Conservation (phyloP, 1,140 invertebrate genomes). For the Marisa cornuarietis region DNA sequence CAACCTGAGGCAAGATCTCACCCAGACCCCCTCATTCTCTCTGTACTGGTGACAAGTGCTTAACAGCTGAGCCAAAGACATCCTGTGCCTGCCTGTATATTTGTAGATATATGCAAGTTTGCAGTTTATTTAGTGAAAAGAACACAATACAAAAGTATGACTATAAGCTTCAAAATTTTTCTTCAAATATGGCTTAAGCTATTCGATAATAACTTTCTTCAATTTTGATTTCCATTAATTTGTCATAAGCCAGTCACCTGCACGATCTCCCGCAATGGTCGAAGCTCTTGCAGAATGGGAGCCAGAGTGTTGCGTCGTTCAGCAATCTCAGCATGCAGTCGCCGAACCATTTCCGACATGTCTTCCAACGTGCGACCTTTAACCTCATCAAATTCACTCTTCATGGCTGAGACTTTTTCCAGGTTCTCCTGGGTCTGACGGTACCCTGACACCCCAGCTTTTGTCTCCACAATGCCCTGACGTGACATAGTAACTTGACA, state of each 20-base stretch:
- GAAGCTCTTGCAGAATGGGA: slow-evolving; percentile 75
- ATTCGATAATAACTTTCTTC: neutral
- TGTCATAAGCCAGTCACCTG: slow-evolving; percentile 54
- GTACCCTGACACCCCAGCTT: slow-evolving; percentile 70
- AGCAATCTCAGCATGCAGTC: slow-evolving; percentile 71
- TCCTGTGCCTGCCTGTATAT: too few species aligned
- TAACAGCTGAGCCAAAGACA: too few species aligned
- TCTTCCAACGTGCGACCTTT: slow-evolving; percentile 72
- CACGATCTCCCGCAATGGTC: slow-evolving; percentile 70
- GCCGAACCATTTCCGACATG: slow-evolving; percentile 70
- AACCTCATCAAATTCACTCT: slow-evolving; percentile 70
- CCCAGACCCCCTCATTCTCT: too few species aligned
- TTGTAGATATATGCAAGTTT: too few species aligned
- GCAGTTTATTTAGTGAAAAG: too few species aligned
- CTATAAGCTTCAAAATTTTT: too few species aligned
- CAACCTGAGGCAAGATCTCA: too few species aligned
- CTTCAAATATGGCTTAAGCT: too few species aligned
- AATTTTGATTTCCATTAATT: neutral
- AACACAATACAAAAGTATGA: neutral
- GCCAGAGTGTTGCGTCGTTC: slow-evolving; percentile 72
- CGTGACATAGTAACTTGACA: slow-evolving; percentile 23
- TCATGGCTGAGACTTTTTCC: slow-evolving; percentile 71
- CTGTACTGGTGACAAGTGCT: too few species aligned
- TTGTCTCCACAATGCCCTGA: slow-evolving; percentile 59
- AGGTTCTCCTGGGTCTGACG: slow-evolving; percentile 69